Conservation (phyloP, 2,113 vertebrate genomes). For the Vombatus ursinus region DNA sequence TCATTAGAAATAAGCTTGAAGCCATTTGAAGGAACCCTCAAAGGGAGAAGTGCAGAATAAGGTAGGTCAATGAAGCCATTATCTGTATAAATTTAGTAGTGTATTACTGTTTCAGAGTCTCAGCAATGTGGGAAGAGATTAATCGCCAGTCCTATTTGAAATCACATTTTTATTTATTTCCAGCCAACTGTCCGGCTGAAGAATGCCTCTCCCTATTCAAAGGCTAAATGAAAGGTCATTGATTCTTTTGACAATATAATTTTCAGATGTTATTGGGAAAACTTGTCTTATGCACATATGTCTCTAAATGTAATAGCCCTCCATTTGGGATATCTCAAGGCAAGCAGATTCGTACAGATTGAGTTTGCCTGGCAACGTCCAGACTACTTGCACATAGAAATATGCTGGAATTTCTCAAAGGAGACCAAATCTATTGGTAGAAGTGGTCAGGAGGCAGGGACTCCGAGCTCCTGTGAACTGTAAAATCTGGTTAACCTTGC, state of each 20-base stretch:
- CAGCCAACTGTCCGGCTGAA: conserved; percentile 65
- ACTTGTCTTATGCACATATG: conserved; percentile 34
- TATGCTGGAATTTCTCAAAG: conserved; percentile 16
- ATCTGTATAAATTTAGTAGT: conserved; percentile 70
- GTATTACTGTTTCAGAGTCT: conserved; percentile 67
- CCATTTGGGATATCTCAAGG: conserved; percentile 44
- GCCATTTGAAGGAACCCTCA: conserved; percentile 67
- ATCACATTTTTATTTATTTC: conserved; percentile 71
- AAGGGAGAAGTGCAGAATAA: conserved; percentile 55
- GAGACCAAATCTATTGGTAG: conserved; percentile 25
- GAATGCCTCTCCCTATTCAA: conserved; percentile 57
- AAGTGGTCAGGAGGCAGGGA: neutral
- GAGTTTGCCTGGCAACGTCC: neutral
- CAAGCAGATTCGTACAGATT: conserved; percentile 36
- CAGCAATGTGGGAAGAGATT: conserved; percentile 60
- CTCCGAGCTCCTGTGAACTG: conserved; percentile 3
- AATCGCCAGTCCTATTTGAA: conserved; percentile 43
- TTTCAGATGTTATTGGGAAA: conserved; percentile 49
- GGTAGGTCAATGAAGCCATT: conserved; percentile 69
- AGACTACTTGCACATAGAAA: conserved; percentile 19
- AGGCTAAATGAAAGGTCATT: conserved; percentile 69
- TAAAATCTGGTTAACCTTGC: neutral
- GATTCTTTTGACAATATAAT: conserved; percentile 51
- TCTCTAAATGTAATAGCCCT: conserved; percentile 48
- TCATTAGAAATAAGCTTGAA: conserved; percentile 74